These are phyloP conservation scores for Cosmorhoe ocellata DNA, from an alignment of 2,888 invertebrate species.

Conservation along the genomic window DNA sequence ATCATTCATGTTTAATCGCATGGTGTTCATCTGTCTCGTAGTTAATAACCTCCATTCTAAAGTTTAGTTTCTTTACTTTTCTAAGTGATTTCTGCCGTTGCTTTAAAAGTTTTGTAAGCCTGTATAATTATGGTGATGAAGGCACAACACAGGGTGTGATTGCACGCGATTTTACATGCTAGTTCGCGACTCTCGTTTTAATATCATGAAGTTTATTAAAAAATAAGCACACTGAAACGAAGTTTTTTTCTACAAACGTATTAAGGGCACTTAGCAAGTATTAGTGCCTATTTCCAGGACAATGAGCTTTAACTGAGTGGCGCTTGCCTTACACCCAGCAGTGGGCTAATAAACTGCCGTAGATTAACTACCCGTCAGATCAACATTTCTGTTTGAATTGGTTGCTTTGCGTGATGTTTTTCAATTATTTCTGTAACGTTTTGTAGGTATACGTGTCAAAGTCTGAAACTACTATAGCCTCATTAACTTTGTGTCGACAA, in stretches of 20 bases:
- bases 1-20: constrained; percentile 14
- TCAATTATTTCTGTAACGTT: constrained; percentile 5
- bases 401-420: constrained; percentile 19
- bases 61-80: constrained; percentile 35
- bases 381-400: constrained; percentile 1
- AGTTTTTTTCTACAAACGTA: no score
- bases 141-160: constrained; percentile 43
- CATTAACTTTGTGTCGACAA: constrained; percentile 12
- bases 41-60: constrained; percentile 33
- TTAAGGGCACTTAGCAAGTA: no score
- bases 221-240: no score
- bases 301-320: no score
- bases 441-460: constrained; percentile 28
- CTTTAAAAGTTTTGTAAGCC: constrained; percentile 29
- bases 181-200: background rate
- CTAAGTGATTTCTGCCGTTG: constrained; percentile 55
- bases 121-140: constrained; percentile 39
- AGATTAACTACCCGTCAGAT: no score
- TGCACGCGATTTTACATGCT: constrained; percentile 31
- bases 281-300: no score
- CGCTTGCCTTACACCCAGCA: no score
- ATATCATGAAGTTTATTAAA: background rate
- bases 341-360: no score
- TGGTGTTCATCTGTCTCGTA: constrained; percentile 21
- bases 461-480: constrained; percentile 8